phyloP scores from a whole-genome alignment of 2,888 invertebrate species.

The Thereva nobilitata region DNA sequence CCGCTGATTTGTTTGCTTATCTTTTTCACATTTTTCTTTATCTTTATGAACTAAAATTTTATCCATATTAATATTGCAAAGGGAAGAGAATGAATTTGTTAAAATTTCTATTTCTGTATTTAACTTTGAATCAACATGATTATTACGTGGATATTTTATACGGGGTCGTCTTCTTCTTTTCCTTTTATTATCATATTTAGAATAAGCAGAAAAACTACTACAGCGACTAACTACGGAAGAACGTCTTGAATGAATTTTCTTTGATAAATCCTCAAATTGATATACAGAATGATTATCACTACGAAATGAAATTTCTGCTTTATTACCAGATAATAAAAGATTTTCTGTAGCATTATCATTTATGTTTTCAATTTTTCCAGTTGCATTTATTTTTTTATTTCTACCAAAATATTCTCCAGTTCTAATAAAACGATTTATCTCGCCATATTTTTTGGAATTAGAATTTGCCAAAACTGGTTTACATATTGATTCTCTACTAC shows the following conservation, averaged over 20 bases:
- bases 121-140: conserved; percentile 59
- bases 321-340: background rate
- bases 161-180: conserved; percentile 51
- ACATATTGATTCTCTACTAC: conserved; percentile 53
- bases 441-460: conserved; percentile 56
- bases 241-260: conserved; percentile 55
- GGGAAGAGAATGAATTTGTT: conserved; percentile 60
- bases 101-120: conserved; percentile 64
- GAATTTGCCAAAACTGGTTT: conserved; percentile 54
- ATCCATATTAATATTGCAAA: conserved; percentile 56
- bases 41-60: conserved; percentile 37
- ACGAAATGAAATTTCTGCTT: no score
- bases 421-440: conserved; percentile 60
- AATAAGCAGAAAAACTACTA: conserved; percentile 54
- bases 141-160: conserved; percentile 38
- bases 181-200: conserved; percentile 50
- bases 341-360: background rate
- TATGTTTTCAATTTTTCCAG: background rate
- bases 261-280: conserved; percentile 38
- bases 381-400: background rate
- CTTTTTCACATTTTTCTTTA: conserved; percentile 49
- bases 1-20: conserved; percentile 53
- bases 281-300: background rate
- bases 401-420: conserved; percentile 55
- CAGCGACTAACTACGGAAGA: conserved; percentile 57